Percentiles rank a stretch among this genome's conserved stretches.
phyloP scores from a whole-genome alignment of 35 echinoderm and acorn worm genomes.

The Patiria miniata region DNA sequence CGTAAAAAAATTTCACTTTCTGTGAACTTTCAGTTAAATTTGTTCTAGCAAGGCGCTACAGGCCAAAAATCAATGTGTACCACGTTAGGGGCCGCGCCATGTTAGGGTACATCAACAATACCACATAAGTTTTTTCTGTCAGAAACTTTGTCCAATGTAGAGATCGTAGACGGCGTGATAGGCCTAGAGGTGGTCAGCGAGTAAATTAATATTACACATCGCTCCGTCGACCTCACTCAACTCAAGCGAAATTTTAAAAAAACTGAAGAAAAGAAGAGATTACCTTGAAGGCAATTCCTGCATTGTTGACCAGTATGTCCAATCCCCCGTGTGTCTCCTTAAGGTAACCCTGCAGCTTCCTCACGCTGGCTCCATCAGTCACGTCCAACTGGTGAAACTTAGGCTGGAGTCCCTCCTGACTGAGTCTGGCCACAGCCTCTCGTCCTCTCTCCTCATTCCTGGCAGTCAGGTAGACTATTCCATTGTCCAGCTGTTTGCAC shows the following conservation, averaged over 20 bases:
- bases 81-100: too few species aligned
- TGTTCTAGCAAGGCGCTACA: too few species aligned
- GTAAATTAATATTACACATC: too few species aligned
- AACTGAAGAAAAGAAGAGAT: not conserved
- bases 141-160: not conserved
- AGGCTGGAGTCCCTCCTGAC: too few species aligned
- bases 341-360: conserved; percentile 33
- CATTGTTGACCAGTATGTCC: conserved; percentile 77
- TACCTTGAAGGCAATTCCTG: conserved; percentile 72
- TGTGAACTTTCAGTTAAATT: too few species aligned
- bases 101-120: not conserved
- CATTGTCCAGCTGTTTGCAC: too few species aligned
- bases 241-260: not conserved
- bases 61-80: too few species aligned
- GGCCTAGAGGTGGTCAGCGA: not conserved
- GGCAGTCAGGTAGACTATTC: conserved; percentile 71
- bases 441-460: conserved; percentile 61
- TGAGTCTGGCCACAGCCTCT: conserved; percentile 50
- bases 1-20: too few species aligned
- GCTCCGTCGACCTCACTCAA: too few species aligned
- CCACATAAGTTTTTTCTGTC: not conserved
- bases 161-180: not conserved
- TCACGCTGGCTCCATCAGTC: conserved; percentile 44
- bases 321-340: conserved; percentile 58
- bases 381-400: too few species aligned